Evolutionary conservation across 2,888 invertebrate genomes (phyloP).

Genomic region (Mythimna lalbum): DNA sequence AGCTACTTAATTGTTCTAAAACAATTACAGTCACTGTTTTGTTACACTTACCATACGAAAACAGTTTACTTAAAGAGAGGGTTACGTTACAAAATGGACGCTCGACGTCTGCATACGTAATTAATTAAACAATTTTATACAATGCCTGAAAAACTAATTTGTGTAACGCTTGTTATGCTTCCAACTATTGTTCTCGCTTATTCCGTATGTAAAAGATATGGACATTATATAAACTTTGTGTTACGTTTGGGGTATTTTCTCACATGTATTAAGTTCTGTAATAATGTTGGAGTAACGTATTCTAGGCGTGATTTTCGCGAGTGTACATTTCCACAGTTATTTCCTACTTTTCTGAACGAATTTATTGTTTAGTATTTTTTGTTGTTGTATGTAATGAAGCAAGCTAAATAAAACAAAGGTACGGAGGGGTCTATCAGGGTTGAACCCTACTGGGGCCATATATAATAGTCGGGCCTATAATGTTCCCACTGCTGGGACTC

Average conservation of each 20-base stretch:
- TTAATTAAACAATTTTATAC: constrained; percentile 60
- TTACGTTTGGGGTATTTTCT: constrained; percentile 7
- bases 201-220: constrained; percentile 50
- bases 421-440: too few species aligned
- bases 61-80: constrained; percentile 61
- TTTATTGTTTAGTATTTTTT: not conserved
- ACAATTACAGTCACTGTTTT: constrained; percentile 66
- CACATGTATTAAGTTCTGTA: constrained; percentile 16
- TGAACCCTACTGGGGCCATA: too few species aligned
- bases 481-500: too few species aligned
- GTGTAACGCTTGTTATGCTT: constrained; percentile 43
- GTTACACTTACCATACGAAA: constrained; percentile 65
- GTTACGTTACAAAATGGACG: constrained; percentile 55
- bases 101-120: constrained; percentile 39
- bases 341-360: not conserved
- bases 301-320: constrained; percentile 10
- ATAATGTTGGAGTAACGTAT: not conserved
- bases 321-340: constrained; percentile 3
- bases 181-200: constrained; percentile 48
- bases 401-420: not conserved
- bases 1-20: constrained; percentile 58
- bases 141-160: constrained; percentile 62
- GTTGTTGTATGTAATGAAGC: not conserved
- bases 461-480: too few species aligned
- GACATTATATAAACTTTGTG: constrained; percentile 31